Percentiles rank a stretch among this genome's conserved stretches.
phyloP scores from a whole-genome alignment of 2,888 invertebrate species.

The Acleris holmiana region DNA sequence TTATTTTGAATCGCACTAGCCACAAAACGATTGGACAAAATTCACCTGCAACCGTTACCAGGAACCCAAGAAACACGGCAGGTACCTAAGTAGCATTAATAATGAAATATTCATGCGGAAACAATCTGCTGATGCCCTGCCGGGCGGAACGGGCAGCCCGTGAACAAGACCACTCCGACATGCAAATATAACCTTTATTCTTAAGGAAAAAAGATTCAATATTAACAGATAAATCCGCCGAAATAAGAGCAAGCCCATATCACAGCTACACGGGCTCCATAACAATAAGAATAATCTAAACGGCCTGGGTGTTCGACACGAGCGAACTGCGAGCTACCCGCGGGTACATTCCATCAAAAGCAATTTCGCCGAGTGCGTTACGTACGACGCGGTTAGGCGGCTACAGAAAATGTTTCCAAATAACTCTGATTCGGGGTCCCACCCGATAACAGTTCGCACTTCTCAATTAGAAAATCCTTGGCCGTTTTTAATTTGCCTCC shows the following conservation, averaged over 20 bases:
- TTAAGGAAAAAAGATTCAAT: slow-evolving; percentile 43
- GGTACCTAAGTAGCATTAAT: slow-evolving; percentile 48
- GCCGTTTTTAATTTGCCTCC: slow-evolving; percentile 14
- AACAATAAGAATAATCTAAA: slow-evolving; percentile 69
- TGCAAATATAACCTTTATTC: slow-evolving; percentile 44
- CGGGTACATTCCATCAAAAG: slow-evolving; percentile 26
- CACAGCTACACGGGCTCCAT: slow-evolving; percentile 54
- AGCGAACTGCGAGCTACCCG: slow-evolving; percentile 47
- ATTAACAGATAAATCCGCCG: slow-evolving; percentile 40
- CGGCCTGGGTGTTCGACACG: slow-evolving; percentile 60
- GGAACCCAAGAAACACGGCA: slow-evolving; percentile 43
- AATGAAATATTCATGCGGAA: slow-evolving; percentile 67
- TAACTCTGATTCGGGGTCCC: slow-evolving; percentile 1
- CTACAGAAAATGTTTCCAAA: neutral
- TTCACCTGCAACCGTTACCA: slow-evolving; percentile 10
- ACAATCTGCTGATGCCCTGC: slow-evolving; percentile 55
- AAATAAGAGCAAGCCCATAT: slow-evolving; percentile 51
- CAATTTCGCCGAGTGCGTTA: slow-evolving; percentile 21
- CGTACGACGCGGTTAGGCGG: neutral
- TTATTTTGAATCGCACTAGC: no score
- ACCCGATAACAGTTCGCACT: slow-evolving; percentile 7
- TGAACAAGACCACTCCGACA: slow-evolving; percentile 6
- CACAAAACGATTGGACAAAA: slow-evolving; percentile 1
- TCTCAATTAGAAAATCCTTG: slow-evolving; percentile 19
- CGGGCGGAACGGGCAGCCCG: slow-evolving; percentile 39